Evolutionary conservation across 2,113 vertebrate species (phyloP).

Genomic region (Balaeniceps rex): DNA sequence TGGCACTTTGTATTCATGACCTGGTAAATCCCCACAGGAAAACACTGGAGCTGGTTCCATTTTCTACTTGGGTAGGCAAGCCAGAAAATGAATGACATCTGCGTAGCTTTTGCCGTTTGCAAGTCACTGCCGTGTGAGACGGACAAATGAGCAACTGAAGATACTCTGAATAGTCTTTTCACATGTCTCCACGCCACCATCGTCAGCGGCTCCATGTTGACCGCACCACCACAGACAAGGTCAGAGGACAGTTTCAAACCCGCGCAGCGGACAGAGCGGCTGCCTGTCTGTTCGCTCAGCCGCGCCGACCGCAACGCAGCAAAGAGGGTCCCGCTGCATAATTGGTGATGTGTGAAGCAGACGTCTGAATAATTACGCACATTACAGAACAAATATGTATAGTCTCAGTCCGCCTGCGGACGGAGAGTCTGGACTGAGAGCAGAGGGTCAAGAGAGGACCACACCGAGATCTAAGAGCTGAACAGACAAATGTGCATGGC

Average conservation of each 20-base stretch:
- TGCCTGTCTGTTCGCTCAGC: background rate
- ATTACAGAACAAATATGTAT: background rate
- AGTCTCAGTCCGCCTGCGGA: background rate
- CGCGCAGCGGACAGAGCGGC: fast-evolving
- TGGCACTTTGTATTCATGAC: constrained; percentile 14
- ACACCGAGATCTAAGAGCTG: background rate
- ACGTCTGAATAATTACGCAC: background rate
- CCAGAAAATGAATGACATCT: background rate
- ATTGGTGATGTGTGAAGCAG: background rate
- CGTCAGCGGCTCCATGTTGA: background rate
- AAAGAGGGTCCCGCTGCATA: background rate
- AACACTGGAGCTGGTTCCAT: background rate
- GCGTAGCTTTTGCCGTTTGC: background rate
- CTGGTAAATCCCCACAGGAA: background rate
- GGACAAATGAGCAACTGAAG: background rate
- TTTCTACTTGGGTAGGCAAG: constrained; percentile 23
- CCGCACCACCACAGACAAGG: fast-evolving
- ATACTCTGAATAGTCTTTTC: background rate
- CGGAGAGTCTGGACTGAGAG: background rate
- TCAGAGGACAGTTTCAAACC: background rate
- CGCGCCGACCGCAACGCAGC: fast-evolving
- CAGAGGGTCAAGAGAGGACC: background rate
- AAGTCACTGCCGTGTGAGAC: constrained; percentile 5
- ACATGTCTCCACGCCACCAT: background rate
- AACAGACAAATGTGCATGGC: background rate